Evolutionary conservation across 1,140 invertebrate genomes (phyloP), one percentile per base, ranked within the genome.

Genomic region (Polyergus mexicanus): DNA sequence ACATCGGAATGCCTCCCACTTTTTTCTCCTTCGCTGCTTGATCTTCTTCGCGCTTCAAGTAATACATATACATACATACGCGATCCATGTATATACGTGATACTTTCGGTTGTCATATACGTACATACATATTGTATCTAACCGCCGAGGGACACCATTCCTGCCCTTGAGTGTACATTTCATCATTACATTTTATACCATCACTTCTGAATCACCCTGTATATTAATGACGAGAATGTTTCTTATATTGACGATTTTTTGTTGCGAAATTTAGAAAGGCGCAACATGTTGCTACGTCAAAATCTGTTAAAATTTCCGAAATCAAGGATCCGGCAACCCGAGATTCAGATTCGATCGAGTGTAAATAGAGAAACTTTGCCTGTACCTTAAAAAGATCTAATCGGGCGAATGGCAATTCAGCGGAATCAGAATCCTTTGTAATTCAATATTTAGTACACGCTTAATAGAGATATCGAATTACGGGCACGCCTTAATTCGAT

Each of bases 381-480:
- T 56, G 38, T 76, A 68, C 6, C 35, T 76, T 84, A 58, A 72
- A 86, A 71, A 81, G 66, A 69, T 85, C 74, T 88, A 91, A 47
- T 65, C 86, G 78, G 86, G 44, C 68, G 81, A 83, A 62, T 62
- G 81, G 72, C 89, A 91, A 87, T 93, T 92, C 86, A 84, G 71
- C 58, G 71, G 87, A 93, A 92, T 89, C 72, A 74, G 88, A 89
- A 68, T 66, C 56, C n/a, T 86, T 72, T n/a, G 91, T 89, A 91
- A 92, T 71, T 87, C 86, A 87, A 92, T 88, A 89, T 83, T 51
- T n/a, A 91, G 86, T 16, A 69, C 32, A 3, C 25, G 69, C 85
- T 90, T 92, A 91, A 92, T 91, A 85, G 90, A 92, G 92, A 91
- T 91, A 93, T 93, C 90, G 87, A 92, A 91, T 94, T 93, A 92